These are phyloP conservation scores for Patiria miniata DNA, from an alignment of 35 echinoderm and acorn worm species.

Conservation along the genomic window DNA sequence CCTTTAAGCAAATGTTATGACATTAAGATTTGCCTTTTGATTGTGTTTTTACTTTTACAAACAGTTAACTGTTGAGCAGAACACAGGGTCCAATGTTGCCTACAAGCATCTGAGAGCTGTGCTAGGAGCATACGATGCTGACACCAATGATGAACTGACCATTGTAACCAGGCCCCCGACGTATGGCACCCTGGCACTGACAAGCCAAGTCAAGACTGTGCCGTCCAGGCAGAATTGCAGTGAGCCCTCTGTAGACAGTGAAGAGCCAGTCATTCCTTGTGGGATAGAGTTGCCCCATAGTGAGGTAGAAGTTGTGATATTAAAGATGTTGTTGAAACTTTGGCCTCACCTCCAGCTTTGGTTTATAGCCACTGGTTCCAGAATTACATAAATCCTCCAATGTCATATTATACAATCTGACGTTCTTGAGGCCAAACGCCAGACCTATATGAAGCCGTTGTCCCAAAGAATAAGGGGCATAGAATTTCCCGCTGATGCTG, in stretches of 20 bases:
- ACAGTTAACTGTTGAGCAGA: constrained; percentile 22
- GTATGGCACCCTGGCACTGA: neutral
- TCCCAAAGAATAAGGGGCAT: no score
- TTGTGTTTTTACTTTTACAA: no score
- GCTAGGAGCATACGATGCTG: constrained; percentile 14
- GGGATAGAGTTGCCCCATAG: neutral
- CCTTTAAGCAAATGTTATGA: no score
- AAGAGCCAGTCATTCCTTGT: neutral
- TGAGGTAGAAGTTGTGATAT: no score
- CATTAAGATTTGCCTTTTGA: neutral
- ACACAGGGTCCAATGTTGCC: constrained; percentile 15
- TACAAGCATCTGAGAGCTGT: neutral
- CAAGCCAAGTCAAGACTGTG: neutral
- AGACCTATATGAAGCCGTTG: no score
- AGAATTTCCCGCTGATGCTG: no score
- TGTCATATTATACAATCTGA: no score
- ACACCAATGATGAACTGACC: constrained; percentile 10
- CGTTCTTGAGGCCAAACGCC: no score
- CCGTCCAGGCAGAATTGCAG: neutral
- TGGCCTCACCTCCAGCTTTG: no score
- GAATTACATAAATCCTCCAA: no score
- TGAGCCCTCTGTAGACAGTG: neutral
- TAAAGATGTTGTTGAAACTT: no score
- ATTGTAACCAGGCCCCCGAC: neutral
- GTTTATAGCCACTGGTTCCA: no score